Percentiles rank a stretch among this genome's conserved stretches.
Evolutionary conservation across 2,797 vertebrate genomes (phyloP).

Genomic region (Smutsia temminckii): DNA sequence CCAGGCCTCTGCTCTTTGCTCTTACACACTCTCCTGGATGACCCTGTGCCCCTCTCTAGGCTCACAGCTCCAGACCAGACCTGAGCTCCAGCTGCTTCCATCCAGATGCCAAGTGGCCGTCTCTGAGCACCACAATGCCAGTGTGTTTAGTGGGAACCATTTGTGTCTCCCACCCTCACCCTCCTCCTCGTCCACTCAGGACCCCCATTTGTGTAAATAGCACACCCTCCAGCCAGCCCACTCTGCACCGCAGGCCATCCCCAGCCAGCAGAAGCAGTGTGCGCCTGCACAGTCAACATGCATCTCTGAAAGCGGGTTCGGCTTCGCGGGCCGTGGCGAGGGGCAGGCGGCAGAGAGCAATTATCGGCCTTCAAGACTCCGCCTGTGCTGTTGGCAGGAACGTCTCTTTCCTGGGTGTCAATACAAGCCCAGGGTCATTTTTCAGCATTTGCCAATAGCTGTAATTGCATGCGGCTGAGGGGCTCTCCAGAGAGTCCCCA

Average conservation of each 20-base stretch:
- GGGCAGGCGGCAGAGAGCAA: slow-evolving; percentile 66
- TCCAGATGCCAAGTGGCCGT: not conserved
- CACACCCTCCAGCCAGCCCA: not conserved
- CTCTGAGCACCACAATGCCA: not conserved
- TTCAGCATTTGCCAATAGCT: slow-evolving; percentile 82
- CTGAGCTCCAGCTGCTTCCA: not conserved
- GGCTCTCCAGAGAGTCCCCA: slow-evolving; percentile 84
- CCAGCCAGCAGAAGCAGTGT: rapidly evolving
- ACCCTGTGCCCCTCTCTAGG: rapidly evolving
- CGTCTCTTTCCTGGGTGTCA: slow-evolving; percentile 80
- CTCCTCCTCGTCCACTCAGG: not conserved
- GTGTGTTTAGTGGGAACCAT: not conserved
- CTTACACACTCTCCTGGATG: rapidly evolving
- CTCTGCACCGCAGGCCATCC: not conserved
- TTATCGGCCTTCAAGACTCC: slow-evolving; percentile 70
- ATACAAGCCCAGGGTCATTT: slow-evolving; percentile 85
- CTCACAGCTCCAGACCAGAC: not conserved
- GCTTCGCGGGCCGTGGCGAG: not conserved
- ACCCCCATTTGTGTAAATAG: not conserved
- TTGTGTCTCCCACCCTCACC: not conserved
- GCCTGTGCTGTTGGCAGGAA: slow-evolving; percentile 69
- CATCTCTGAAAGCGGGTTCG: not conserved
- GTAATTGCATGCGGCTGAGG: slow-evolving; percentile 85
- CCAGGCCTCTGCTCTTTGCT: not conserved
- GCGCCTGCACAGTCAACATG: not conserved